Evolutionary conservation across 1,140 invertebrate genomes (phyloP).

Genomic region (Drosophila ironensis): DNA sequence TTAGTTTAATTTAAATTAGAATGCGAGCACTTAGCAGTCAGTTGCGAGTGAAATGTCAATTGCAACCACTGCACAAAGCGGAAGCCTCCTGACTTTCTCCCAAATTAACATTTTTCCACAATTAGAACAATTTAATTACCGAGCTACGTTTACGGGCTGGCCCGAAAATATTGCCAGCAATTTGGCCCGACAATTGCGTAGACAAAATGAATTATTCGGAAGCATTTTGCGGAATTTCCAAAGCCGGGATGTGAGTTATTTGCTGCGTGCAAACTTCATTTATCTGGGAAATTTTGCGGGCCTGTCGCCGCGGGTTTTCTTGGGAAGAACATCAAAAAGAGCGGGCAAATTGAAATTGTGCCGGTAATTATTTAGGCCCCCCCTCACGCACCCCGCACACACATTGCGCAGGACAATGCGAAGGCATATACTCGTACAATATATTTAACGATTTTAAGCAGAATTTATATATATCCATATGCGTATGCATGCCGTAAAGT

Average conservation of each 20-base stretch:
- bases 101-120: neutral
- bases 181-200: too few relatives aligned
- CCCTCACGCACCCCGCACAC: neutral
- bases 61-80: constrained; percentile 14
- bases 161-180: neutral
- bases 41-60: constrained; percentile 62
- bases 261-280: constrained; percentile 13
- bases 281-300: neutral
- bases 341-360: constrained; percentile 43
- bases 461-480: constrained; percentile 59
- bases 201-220: constrained; percentile 7
- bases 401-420: constrained; percentile 22
- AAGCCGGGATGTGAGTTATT: neutral
- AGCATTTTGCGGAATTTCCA: constrained; percentile 7
- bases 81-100: neutral
- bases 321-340: constrained; percentile 43
- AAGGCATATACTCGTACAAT: too few relatives aligned
- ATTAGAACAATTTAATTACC: constrained; percentile 1
- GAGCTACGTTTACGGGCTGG: neutral
- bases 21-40: constrained; percentile 60
- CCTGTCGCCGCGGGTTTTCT: constrained; percentile 14
- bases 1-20: constrained; percentile 80
- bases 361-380: constrained; percentile 44
- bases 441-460: constrained; percentile 71
- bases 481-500: constrained; percentile 52